Evolutionary conservation across 2,797 vertebrate species (phyloP).

Genomic region (Ibycter americanus): DNA sequence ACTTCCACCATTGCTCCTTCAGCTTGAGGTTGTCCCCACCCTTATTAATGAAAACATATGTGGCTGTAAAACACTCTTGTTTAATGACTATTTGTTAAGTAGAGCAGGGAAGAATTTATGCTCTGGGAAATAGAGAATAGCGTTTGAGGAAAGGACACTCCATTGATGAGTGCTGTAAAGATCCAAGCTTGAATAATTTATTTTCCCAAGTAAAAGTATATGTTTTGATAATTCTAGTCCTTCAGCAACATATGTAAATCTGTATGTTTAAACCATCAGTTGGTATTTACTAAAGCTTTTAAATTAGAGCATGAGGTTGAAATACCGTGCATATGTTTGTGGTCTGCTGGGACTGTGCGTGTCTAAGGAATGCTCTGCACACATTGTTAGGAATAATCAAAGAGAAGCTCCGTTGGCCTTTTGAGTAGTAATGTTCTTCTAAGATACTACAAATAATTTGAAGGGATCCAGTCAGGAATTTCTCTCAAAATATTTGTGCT

Average conservation of each 20-base stretch:
- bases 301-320: neutral
- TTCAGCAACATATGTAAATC: neutral
- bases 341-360: neutral
- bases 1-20: neutral
- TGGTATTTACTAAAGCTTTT: neutral
- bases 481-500: conserved; percentile 51
- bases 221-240: neutral
- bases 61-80: neutral
- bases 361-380: neutral
- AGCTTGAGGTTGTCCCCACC: neutral
- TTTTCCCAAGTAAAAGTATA: neutral
- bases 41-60: neutral
- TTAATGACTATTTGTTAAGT: neutral
- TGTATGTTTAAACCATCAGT: neutral
- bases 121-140: neutral
- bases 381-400: neutral
- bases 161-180: neutral
- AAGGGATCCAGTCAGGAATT: conserved; percentile 24
- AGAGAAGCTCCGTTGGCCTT: neutral
- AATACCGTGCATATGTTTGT: neutral
- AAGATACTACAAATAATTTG: neutral
- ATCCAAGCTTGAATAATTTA: neutral
- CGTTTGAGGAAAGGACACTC: neutral
- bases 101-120: neutral
- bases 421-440: neutral